phyloP scores from a whole-genome alignment of 2,888 invertebrate species.

The Cephus runcator region DNA sequence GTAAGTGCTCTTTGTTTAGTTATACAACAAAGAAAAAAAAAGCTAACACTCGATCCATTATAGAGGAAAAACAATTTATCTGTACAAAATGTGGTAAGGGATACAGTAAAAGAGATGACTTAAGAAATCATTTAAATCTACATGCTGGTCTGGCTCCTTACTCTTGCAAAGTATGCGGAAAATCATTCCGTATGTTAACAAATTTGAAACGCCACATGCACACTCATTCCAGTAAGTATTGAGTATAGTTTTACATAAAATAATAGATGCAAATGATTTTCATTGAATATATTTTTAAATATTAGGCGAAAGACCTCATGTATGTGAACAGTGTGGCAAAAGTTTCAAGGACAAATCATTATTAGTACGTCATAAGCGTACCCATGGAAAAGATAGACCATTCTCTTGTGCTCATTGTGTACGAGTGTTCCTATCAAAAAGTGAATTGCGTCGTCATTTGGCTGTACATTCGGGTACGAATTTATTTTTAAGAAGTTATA shows the following conservation, averaged over 20 bases:
- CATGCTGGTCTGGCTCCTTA: conserved; percentile 70
- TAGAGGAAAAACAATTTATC: conserved; percentile 69
- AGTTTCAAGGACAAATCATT: conserved; percentile 60
- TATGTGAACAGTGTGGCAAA: conserved; percentile 59
- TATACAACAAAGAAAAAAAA: too few species aligned
- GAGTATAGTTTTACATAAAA: too few species aligned
- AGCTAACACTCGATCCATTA: conserved; percentile 28
- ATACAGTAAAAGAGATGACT: conserved; percentile 71
- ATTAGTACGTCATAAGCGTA: conserved; percentile 60
- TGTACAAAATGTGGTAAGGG: conserved; percentile 73
- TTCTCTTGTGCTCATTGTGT: conserved; percentile 63
- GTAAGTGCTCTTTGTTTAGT: conserved; percentile 34
- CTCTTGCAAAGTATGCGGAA: conserved; percentile 74
- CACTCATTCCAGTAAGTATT: conserved; percentile 73
- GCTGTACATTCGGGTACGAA: conserved; percentile 61
- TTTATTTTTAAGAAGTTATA: not conserved
- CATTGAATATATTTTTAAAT: not conserved
- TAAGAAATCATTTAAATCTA: conserved; percentile 69
- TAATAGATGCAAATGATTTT: too few species aligned
- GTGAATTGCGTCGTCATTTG: conserved; percentile 63
- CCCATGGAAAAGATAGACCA: conserved; percentile 63
- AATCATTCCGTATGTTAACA: conserved; percentile 75
- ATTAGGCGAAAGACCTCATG: conserved; percentile 58
- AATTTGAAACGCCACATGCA: conserved; percentile 77
- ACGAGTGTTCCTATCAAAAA: conserved; percentile 62